Base-by-base conservation (phyloP, 2,888 invertebrate species). In the Eupelmus urozonus region DNA sequence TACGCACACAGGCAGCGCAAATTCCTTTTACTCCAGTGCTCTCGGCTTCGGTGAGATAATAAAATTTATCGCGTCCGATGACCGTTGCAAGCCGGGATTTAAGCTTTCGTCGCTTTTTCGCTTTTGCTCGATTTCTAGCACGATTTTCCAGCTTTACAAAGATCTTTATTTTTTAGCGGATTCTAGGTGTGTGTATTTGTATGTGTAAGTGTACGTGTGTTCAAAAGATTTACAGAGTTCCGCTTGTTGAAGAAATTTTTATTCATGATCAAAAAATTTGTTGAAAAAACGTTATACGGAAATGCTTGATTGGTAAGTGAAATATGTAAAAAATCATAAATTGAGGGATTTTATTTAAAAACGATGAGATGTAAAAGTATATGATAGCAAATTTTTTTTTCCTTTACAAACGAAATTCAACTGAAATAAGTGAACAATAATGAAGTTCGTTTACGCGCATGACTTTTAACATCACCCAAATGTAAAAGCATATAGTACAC, bases 11-110 rank as follows among this genome's bases (percentile, higher is more conserved):
- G 16, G 34, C 20, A n/a, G n/a, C 34, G 29, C n/a, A 34, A 60
- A 34, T 60, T 29, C 59, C 34, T 60, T 59, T 13, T 23, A 18
- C 34, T 13, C 57, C 1, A 25, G n/a, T n/a, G n/a, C n/a, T n/a
- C 29, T 53, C 23, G 51, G 11, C 18, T 16, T 29, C n/a, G 9
- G 5, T 3, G 9, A 34, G 34, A 34, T 16, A 60, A 60, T 60
- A 60, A 40, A 60, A 40, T 60, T 60, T 40, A 60, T 60, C 59
- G 42, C 42, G 42, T 13, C 18, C 62, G 20, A 59, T 59, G 59
- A 59, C n/a, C 16, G 16, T 18, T 51, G 51, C 20, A 18, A 51
- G 34, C 9, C 34, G 45, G 9, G 20, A 51, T 51, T 51, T 20
- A 51, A 51, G 20, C 9, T 51, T 18, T 51, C 51, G n/a, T 59